Evolutionary conservation across 2,888 invertebrate genomes (phyloP), one percentile per base, ranked within the genome.

Genomic region (Xestia rhomboidea): DNA sequence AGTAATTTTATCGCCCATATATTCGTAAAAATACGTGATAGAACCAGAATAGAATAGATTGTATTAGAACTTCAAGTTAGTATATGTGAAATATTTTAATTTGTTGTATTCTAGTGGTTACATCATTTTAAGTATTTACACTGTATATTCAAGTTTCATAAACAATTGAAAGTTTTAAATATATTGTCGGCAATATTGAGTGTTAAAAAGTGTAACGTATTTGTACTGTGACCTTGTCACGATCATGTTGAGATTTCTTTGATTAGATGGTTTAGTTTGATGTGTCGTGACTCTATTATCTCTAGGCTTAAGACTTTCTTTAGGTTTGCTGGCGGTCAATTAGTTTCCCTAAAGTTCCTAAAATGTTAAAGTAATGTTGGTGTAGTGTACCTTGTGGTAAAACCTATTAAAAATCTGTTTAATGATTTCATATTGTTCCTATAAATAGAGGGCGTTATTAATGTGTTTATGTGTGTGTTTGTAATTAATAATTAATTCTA

Each of bases 291-390:
- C 5, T 41, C 13, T 34, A 54, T 67, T 77, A 57, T 41, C n/a
- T 66, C 18, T 71, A 34, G 21, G 21, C 27, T 60, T 60, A 60
- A 30, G 27, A 18, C 18, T 27, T 63, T 27, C 3, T 34, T n/a
- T 34, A 63, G 18, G 44, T 60, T 81, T 38, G n/a, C 15, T 54
- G 21, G 60, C 24, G 2, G 44, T 4, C 3, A 77, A 75, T 64
- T 69, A 57, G 21, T 51, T 54, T 30, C 38, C 34, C 3, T 44
- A 34, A 57, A 62, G 70, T 82, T 81, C 77, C 71, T 71, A 71
- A 71, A 82, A 24, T 27, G 1, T 44, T 21, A n/a, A 49, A 44
- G 44, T 27, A 41, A 24, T 46, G 8, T 68, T 54, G 24, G 21
- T 21, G 10, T 41, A 10, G 10, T 41, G 41, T 21, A 54, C 13